Evolutionary conservation across 2,113 vertebrate genomes (phyloP).

Genomic region (Eretmochelys imbricata): DNA sequence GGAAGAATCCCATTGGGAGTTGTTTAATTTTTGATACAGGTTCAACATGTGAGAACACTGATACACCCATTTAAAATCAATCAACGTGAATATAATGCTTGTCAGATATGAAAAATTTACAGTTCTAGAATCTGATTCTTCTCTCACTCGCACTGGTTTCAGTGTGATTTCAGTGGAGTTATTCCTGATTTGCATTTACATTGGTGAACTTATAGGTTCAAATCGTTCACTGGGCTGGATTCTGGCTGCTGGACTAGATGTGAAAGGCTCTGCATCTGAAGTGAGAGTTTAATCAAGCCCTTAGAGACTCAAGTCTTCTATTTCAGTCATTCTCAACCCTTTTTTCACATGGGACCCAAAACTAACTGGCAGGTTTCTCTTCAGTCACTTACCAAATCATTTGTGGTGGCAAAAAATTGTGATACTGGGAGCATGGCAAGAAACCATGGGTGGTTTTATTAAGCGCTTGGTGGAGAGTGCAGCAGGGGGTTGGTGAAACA

Average conservation of each 20-base stretch:
- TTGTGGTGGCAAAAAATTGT: accelerated
- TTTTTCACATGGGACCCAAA: not conserved
- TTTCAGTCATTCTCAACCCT: not conserved
- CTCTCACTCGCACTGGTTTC: slow-evolving; percentile 10
- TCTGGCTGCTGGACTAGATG: not conserved
- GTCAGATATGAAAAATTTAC: slow-evolving; percentile 55
- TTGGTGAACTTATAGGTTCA: not conserved
- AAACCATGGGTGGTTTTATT: not conserved
- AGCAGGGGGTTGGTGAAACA: not conserved
- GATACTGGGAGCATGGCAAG: not conserved
- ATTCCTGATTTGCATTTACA: not conserved
- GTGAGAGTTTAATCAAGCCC: not conserved
- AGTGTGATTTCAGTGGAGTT: not conserved
- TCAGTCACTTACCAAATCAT: not conserved
- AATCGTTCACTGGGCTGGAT: not conserved
- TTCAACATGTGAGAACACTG: slow-evolving; percentile 59
- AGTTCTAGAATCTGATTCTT: slow-evolving; percentile 51
- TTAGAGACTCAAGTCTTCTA: not conserved
- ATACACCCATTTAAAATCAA: slow-evolving; percentile 60
- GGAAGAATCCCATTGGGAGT: slow-evolving; percentile 44
- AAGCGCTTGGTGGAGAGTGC: not conserved
- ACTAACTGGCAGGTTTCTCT: not conserved
- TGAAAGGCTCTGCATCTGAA: not conserved
- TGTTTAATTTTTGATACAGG: slow-evolving; percentile 54
- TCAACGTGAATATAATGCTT: slow-evolving; percentile 43